Evolutionary conservation across 2,888 invertebrate species (phyloP).

Genomic region (Argyresthia goedartella): DNA sequence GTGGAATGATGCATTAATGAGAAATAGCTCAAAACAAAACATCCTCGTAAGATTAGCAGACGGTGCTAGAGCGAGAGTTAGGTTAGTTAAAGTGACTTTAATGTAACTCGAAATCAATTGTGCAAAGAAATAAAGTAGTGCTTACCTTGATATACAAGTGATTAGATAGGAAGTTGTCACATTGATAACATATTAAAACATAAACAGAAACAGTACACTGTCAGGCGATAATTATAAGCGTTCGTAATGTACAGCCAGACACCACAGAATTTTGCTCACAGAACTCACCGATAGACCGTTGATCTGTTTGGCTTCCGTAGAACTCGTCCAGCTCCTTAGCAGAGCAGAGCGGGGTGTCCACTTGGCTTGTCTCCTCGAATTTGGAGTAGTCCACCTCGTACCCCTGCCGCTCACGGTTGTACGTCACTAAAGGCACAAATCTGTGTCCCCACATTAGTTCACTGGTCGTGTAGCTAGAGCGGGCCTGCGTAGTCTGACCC

Average conservation of each 20-base stretch:
- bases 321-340: constrained; percentile 76
- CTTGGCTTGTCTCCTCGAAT: constrained; percentile 84
- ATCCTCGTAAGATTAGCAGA: not conserved
- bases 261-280: not conserved
- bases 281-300: constrained; percentile 68
- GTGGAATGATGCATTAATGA: constrained; percentile 19
- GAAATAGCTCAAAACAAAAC: constrained; percentile 13
- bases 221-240: constrained; percentile 14
- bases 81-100: not conserved
- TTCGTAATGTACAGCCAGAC: constrained; percentile 10
- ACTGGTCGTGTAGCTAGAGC: constrained; percentile 82
- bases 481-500: constrained; percentile 79
- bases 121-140: not conserved
- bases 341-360: constrained; percentile 84
- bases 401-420: constrained; percentile 80
- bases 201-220: not conserved
- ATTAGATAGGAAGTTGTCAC: constrained; percentile 2
- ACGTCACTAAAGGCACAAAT: constrained; percentile 80
- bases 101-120: not conserved
- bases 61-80: too few relatives aligned
- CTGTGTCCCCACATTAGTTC: constrained; percentile 87
- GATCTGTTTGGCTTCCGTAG: constrained; percentile 70
- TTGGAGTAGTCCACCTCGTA: constrained; percentile 86
- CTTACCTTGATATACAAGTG: not conserved
- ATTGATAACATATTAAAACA: not conserved